Evolutionary conservation across 1,140 invertebrate species (phyloP).

Genomic region (Eurosta solidaginis): DNA sequence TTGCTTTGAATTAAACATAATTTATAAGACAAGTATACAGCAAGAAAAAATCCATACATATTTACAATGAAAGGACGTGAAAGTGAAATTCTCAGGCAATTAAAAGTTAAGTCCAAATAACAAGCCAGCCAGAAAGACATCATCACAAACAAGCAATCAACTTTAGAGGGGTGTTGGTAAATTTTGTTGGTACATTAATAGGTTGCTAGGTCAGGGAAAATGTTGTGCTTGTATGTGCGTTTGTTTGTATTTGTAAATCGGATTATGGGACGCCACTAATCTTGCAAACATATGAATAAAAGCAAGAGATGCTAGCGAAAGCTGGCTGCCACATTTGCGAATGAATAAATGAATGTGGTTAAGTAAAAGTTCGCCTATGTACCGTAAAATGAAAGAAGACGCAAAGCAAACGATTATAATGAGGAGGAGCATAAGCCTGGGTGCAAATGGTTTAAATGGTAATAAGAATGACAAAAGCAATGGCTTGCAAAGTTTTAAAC

Average conservation of each 20-base stretch:
- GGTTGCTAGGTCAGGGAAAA: neutral
- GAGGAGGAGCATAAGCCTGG: neutral
- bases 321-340: constrained; percentile 12
- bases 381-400: neutral
- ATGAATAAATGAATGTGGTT: neutral
- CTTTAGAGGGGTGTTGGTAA: neutral
- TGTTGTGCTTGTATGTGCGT: too few relatives aligned
- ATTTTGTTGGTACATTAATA: neutral
- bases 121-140: neutral
- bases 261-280: constrained; percentile 18
- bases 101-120: constrained; percentile 29
- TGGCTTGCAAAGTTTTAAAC: constrained; percentile 5
- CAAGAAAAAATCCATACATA: neutral
- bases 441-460: constrained; percentile 21
- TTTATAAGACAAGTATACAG: neutral
- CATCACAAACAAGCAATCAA: neutral
- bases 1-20: neutral
- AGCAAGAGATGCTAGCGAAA: neutral
- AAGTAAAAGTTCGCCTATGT: neutral
- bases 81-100: constrained; percentile 9
- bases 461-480: constrained; percentile 12
- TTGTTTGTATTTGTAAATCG: neutral
- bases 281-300: constrained; percentile 3
- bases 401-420: neutral
- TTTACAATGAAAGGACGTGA: neutral